Evolutionary conservation across 2,888 invertebrate species (phyloP), one percentile per base, ranked within the genome.

Genomic region (Sarcophaga carnaria): DNA sequence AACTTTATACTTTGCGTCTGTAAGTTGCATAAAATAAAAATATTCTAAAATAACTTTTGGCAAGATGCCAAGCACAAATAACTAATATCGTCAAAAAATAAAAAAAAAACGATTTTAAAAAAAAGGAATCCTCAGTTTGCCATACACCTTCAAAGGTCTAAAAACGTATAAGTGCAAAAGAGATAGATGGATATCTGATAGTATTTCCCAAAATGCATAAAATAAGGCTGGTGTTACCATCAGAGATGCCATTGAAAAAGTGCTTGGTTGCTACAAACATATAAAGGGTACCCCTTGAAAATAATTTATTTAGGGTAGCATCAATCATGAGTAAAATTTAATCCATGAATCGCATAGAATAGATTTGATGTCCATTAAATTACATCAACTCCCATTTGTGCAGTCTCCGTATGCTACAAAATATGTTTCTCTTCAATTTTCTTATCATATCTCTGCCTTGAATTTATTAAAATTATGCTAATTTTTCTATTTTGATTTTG

Each of bases 11-110:
- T 11, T 1, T 5, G 3, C 22, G 8, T 22, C 62, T 10, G 11
- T n/a, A 17, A 11, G 22, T n/a, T n/a, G 22, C 62, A 2, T 17
- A 5, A 54, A 17, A 54, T 3, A 54, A 54, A 54, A 63, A 67
- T 37, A 37, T 37, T 37, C 37, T 37, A 2, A 37, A 2, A 4
- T 17, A 22, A 76, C 66, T 4, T 76, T 66, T 72, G 76, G 80
- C 71, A 49, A 47, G n/a, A 66, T 67, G 76, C 80, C 80, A 80
- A 77, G 49, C 71, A 72, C 49, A 83, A 78, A 47, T 54, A 75
- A 80, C 80, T 76, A 71, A 76, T 80, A 47, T 67, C 66, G 54
- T 75, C 60, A 75, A 76, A 84, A 80, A 62, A 2, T 62, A 1
- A 49, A 49, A 1, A 4, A 54, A 54, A 54, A 54, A 54, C 12